Conservation (phyloP, 1,140 invertebrate genomes). For the Chironomus tepperi region DNA sequence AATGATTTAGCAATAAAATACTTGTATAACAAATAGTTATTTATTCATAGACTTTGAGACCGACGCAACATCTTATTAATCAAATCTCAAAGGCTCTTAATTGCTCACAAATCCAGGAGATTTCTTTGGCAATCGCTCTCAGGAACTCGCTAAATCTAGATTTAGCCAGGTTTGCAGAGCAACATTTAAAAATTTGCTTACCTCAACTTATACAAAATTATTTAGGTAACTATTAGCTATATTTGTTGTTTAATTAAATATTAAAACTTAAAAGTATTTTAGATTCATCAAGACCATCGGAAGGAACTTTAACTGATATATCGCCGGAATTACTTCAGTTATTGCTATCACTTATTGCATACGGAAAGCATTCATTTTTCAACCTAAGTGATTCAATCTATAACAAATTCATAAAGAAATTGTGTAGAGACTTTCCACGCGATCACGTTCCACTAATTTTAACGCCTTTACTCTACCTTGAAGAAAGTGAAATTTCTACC, state of each 20-base stretch:
- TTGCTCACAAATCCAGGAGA: conserved; percentile 78
- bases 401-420: conserved; percentile 67
- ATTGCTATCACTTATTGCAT: conserved; percentile 55
- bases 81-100: conserved; percentile 76
- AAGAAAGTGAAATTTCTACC: conserved; percentile 61
- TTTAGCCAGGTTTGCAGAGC: conserved; percentile 57
- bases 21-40: neutral
- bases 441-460: conserved; percentile 80
- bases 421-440: conserved; percentile 78
- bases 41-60: conserved; percentile 57
- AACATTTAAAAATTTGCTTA: conserved; percentile 71
- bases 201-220: conserved; percentile 77
- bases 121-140: conserved; percentile 76
- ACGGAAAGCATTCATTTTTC: conserved; percentile 43
- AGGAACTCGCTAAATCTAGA: conserved; percentile 70
- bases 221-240: conserved; percentile 43
- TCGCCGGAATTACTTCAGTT: conserved; percentile 80
- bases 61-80: conserved; percentile 65
- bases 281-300: conserved; percentile 52
- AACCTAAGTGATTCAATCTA: conserved; percentile 60
- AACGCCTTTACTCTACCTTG: conserved; percentile 75
- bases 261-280: conserved; percentile 28
- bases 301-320: conserved; percentile 77
- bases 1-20: neutral
- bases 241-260: conserved; percentile 24